Evolutionary conservation across 2,888 invertebrate genomes (phyloP).

Genomic region (Leucophenga maculata): DNA sequence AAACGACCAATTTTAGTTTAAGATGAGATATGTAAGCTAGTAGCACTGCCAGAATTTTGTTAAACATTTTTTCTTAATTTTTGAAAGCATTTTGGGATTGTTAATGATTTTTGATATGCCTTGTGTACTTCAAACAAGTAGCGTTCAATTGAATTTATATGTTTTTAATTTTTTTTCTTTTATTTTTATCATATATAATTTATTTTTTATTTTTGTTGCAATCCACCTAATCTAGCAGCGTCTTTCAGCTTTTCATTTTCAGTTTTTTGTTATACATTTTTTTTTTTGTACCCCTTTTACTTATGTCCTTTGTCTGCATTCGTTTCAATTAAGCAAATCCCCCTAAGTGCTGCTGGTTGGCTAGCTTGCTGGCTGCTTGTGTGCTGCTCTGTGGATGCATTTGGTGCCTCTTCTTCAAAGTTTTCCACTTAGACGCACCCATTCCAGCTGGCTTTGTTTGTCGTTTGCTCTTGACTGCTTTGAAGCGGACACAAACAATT

Average conservation of each 20-base stretch:
- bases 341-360: conserved; percentile 58
- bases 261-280: conserved; percentile 23
- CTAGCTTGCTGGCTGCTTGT: not conserved
- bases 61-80: not conserved
- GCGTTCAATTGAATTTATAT: not conserved
- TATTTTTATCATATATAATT: not conserved
- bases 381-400: not conserved
- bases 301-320: conserved; percentile 45
- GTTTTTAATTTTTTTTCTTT: not conserved
- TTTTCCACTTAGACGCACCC: conserved; percentile 35
- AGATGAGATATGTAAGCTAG: too few relatives aligned
- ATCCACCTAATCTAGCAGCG: conserved; percentile 13
- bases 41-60: too few relatives aligned
- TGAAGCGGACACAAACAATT: conserved; percentile 3
- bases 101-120: conserved; percentile 41
- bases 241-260: conserved; percentile 18
- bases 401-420: conserved; percentile 32
- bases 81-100: conserved; percentile 32
- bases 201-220: conserved; percentile 28
- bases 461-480: conserved; percentile 5
- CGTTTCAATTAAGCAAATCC: conserved; percentile 68
- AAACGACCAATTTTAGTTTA: too few relatives aligned
- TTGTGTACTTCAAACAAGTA: conserved; percentile 16
- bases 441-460: not conserved
- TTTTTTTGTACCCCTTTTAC: conserved; percentile 18